Conservation (phyloP, 2,888 invertebrate species). For the Pilophorus perplexus region DNA sequence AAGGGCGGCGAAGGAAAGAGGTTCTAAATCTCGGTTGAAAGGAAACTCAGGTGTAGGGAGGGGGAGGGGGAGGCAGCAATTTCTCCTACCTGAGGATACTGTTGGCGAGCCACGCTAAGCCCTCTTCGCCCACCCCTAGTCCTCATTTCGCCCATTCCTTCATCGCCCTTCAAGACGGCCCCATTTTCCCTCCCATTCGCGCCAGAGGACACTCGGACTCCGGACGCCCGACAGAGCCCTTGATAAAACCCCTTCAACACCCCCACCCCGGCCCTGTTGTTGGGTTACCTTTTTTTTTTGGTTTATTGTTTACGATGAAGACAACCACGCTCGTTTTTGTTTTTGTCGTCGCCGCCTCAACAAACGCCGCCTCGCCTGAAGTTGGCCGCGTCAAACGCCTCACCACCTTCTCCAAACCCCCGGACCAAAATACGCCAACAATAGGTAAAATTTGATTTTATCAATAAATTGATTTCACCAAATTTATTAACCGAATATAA, state of each 20-base stretch:
- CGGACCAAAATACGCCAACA: background rate
- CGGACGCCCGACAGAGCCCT: background rate
- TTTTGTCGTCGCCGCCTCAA: background rate
- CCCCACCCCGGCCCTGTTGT: too few relatives aligned
- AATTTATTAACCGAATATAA: too few relatives aligned
- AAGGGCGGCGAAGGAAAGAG: too few relatives aligned
- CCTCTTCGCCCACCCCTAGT: too few relatives aligned
- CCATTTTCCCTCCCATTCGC: background rate
- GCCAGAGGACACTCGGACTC: background rate
- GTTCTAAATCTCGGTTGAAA: too few relatives aligned
- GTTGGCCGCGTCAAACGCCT: conserved; percentile 19
- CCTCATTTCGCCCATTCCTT: background rate
- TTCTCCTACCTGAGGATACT: too few relatives aligned
- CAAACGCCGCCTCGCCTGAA: conserved; percentile 7
- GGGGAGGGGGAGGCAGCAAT: too few relatives aligned
- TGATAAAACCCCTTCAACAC: background rate
- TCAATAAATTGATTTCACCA: too few relatives aligned
- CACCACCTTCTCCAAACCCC: conserved; percentile 35
- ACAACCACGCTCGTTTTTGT: conserved; percentile 6
- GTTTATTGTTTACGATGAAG: conserved; percentile 33
- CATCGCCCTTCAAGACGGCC: background rate
- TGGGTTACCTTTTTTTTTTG: too few relatives aligned
- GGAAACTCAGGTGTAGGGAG: too few relatives aligned
- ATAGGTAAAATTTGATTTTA: conserved; percentile 6
- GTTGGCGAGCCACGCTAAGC: too few relatives aligned